These are phyloP conservation scores for Aleiodes alternator DNA, from an alignment of 2,888 invertebrate genomes.

Conservation along the genomic window DNA sequence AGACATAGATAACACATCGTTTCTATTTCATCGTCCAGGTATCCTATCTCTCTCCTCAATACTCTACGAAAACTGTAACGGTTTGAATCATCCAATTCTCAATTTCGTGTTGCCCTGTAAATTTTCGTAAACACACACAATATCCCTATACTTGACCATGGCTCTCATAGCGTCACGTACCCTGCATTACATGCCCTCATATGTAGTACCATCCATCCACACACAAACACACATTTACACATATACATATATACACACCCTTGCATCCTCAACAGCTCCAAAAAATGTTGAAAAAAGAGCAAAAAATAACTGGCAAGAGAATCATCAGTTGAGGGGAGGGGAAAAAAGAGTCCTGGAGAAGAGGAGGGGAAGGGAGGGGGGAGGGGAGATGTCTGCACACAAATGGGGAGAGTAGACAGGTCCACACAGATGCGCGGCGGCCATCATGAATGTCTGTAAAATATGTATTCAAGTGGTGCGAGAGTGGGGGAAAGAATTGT, in stretches of 20 bases:
- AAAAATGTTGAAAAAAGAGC: constrained; percentile 3
- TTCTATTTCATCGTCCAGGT: constrained; percentile 30
- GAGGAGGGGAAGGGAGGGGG: constrained; percentile 25
- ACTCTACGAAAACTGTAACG: constrained; percentile 6
- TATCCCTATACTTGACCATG: constrained; percentile 24
- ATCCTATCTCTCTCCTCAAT: constrained; percentile 15
- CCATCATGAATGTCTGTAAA: constrained; percentile 76
- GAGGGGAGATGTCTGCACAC: constrained; percentile 54
- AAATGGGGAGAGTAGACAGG: constrained; percentile 64
- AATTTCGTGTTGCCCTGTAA: constrained; percentile 30
- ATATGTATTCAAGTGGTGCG: constrained; percentile 72
- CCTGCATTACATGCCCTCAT: constrained; percentile 51
- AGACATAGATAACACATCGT: constrained; percentile 19
- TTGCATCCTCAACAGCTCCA: neutral
- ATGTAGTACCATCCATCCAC: neutral
- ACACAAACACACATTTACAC: too few relatives aligned
- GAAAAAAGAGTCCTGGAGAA: constrained; percentile 7
- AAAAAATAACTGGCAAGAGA: constrained; percentile 34
- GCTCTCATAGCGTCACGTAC: constrained; percentile 45
- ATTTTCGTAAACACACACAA: constrained; percentile 22
- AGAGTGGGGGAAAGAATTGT: constrained; percentile 53
- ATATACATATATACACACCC: too few relatives aligned
- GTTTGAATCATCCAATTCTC: constrained; percentile 28
- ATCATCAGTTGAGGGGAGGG: neutral
- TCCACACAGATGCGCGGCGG: constrained; percentile 75